These are phyloP conservation scores for Mamestra brassicae DNA, from an alignment of 2,888 invertebrate genomes.

Conservation along the genomic window DNA sequence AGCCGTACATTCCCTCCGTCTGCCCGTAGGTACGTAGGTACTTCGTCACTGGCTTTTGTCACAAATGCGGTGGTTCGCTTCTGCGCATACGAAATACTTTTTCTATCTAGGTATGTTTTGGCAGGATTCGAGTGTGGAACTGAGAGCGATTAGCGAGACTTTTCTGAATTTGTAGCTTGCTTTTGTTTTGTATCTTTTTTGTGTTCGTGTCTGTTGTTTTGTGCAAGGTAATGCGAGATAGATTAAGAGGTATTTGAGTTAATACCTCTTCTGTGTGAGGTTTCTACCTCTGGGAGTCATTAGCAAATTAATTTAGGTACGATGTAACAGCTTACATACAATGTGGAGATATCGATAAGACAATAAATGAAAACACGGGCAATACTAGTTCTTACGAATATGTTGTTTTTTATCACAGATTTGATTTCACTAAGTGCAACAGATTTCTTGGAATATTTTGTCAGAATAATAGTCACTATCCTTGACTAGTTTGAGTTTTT, in stretches of 20 bases:
- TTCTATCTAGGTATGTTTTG: slow-evolving; percentile 69
- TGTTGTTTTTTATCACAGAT: too few species aligned
- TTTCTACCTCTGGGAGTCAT: not conserved
- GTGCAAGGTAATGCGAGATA: slow-evolving; percentile 2
- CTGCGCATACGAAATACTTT: slow-evolving; percentile 76
- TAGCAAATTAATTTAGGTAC: not conserved
- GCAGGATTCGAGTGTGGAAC: slow-evolving; percentile 61
- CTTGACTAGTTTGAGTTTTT: too few species aligned
- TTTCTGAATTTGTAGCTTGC: slow-evolving; percentile 8
- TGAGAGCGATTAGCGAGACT: slow-evolving; percentile 40
- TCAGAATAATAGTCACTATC: too few species aligned
- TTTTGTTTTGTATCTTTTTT: slow-evolving; percentile 27
- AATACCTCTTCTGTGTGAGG: not conserved
- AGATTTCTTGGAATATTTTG: too few species aligned
- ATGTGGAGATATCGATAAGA: too few species aligned
- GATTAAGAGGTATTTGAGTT: slow-evolving; percentile 2
- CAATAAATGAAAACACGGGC: not conserved
- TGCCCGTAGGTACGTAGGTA: slow-evolving; percentile 48
- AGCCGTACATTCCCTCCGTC: slow-evolving; percentile 75
- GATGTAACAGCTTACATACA: not conserved
- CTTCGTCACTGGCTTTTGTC: slow-evolving; percentile 76
- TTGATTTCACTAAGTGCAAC: too few species aligned
- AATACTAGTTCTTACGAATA: too few species aligned
- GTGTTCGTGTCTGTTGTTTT: not conserved
- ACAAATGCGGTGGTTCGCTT: slow-evolving; percentile 66